These are phyloP conservation scores for Myanophis thanlyinensis DNA, from an alignment of 2,113 vertebrate genomes.

Conservation along the genomic window DNA sequence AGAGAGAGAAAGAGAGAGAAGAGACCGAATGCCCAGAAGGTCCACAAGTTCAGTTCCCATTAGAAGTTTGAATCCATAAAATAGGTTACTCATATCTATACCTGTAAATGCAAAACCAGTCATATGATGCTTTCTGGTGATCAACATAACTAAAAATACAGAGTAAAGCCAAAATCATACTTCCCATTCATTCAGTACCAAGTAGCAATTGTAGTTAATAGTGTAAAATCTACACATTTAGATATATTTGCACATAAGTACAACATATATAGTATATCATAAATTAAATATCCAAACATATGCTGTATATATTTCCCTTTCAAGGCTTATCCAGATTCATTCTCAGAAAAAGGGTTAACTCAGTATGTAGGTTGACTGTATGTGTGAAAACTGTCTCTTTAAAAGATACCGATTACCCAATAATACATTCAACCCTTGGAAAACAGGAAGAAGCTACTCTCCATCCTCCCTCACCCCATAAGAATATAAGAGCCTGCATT, in stretches of 20 bases:
- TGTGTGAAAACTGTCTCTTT: not conserved
- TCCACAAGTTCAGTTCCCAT: not conserved
- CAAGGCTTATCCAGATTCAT: not conserved
- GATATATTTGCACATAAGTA: not conserved
- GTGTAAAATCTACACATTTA: no score
- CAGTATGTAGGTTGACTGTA: not conserved
- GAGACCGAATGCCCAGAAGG: not conserved
- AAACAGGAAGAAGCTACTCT: not conserved
- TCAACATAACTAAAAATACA: not conserved
- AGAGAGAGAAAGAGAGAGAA: accelerated
- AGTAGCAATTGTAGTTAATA: not conserved
- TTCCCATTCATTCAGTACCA: not conserved
- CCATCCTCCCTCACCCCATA: not conserved
- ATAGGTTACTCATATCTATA: not conserved
- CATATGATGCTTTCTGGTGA: not conserved
- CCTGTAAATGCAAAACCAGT: not conserved
- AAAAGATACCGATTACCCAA: not conserved
- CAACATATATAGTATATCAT: not conserved
- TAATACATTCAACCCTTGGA: not conserved
- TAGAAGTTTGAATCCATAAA: not conserved
- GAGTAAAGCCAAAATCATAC: not conserved
- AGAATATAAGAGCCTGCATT: not conserved
- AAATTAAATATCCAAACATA: not conserved
- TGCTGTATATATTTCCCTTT: not conserved
- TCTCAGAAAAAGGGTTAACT: not conserved